Conservation (phyloP, 2,797 vertebrate genomes). For the Xiphorhynchus erythropygius region DNA sequence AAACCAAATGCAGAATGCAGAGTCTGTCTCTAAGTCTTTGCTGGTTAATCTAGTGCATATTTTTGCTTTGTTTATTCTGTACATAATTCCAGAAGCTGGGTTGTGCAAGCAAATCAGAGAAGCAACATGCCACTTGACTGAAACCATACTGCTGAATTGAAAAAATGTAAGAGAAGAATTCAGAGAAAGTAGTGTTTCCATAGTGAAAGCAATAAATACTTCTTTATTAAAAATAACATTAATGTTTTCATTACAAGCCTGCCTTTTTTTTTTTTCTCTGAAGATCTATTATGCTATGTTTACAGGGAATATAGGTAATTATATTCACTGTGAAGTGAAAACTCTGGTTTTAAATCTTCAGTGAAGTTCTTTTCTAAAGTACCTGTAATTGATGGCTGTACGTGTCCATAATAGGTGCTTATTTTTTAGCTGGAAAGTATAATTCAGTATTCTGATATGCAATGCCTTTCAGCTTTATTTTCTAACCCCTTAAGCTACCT, state of each 20-base stretch:
- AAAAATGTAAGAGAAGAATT: not conserved
- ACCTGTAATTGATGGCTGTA: not conserved
- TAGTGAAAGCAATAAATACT: not conserved
- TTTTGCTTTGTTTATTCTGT: slow-evolving; percentile 17
- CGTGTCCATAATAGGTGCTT: not conserved
- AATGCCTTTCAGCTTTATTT: not conserved
- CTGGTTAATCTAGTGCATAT: not conserved
- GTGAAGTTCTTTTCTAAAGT: not conserved
- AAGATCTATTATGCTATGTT: not conserved
- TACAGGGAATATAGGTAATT: not conserved
- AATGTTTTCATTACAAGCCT: not conserved
- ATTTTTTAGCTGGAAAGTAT: not conserved
- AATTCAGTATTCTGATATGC: not conserved
- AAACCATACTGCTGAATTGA: not conserved
- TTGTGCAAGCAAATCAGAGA: not conserved
- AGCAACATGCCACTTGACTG: not conserved
- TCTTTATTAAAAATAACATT: not conserved
- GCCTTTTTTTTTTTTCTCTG: not conserved
- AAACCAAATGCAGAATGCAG: not conserved
- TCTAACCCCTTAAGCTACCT: not conserved
- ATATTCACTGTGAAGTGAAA: not conserved
- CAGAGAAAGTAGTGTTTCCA: not conserved
- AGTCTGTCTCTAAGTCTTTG: not conserved
- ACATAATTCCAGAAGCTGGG: not conserved
- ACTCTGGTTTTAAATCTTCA: not conserved